A percentile compares a stretch with the other conserved stretches of the same genome.
These are phyloP conservation scores for Azorinus chamasolen DNA, from an alignment of 2,888 invertebrate genomes.

Conservation along the genomic window DNA sequence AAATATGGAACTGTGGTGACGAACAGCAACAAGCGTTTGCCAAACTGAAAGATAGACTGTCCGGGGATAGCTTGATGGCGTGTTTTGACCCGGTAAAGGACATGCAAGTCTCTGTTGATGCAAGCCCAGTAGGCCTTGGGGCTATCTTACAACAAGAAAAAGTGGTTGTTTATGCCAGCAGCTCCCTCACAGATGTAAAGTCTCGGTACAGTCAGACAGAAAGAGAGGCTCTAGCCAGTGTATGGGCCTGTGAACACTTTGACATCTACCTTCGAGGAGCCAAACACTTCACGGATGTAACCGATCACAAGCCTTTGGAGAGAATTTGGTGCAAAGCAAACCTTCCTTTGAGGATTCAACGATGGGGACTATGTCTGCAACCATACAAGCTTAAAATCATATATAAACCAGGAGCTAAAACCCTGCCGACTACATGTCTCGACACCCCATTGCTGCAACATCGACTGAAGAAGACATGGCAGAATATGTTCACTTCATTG, in stretches of 20 bases:
- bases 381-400: conserved; percentile 49
- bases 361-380: conserved; percentile 66
- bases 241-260: conserved; percentile 61
- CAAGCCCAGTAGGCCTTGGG: conserved; percentile 31
- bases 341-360: conserved; percentile 69
- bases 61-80: conserved; percentile 3
- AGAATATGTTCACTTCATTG: background rate
- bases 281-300: conserved; percentile 16
- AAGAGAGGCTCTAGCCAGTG: conserved; percentile 65
- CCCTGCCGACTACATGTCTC: conserved; percentile 47
- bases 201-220: conserved; percentile 46
- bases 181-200: conserved; percentile 29
- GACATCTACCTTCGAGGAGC: conserved; percentile 1
- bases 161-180: conserved; percentile 33
- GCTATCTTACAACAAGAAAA: conserved; percentile 30
- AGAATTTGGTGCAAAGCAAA: conserved; percentile 60
- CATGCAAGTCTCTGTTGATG: conserved; percentile 20
- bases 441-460: conserved; percentile 14
- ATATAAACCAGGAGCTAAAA: conserved; percentile 50
- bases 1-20: conserved; percentile 2
- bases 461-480: background rate
- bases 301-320: conserved; percentile 48
- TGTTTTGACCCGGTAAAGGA: conserved; percentile 4
- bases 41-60: background rate
- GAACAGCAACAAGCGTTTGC: conserved; percentile 12